Evolutionary conservation across 2,797 vertebrate genomes (phyloP), one percentile per base, ranked within the genome.

Genomic region (Hydrocynus forskahlii): DNA sequence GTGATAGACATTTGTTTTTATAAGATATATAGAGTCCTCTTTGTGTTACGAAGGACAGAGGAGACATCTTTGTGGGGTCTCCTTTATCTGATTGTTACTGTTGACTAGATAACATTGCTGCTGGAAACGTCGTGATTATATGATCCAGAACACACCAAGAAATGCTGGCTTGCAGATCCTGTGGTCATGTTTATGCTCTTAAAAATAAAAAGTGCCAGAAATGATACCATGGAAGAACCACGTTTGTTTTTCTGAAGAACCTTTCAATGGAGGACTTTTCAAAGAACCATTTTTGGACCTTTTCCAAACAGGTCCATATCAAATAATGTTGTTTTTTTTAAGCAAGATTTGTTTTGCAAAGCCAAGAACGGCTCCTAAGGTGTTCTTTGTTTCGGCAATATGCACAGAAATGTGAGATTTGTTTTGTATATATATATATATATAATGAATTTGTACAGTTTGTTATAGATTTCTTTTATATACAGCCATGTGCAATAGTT

Each of bases 1-100:
- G 50, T 79, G 84, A 87, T 92, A 81, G 86, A 81, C 92, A 91
- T 93, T 93, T 94, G 92, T 92, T 94, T 92, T 92, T 92, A 91
- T 92, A 83, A 89, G 80, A 92, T 92, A 89, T 92, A 93, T 88
- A 88, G 90, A 88, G 83, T 85, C 62, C 84, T 88, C 89, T 92
- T 91, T 93, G 90, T 92, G 89, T 88, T 76, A 48, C 75, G 88
- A 82, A 70, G 68, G 80, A 78, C 74, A 73, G 67, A 59, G 55
- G 84, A 85, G 40, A 50, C 70, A 81, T 81, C 84, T 90, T 79
- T 12, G 63, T 60, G 59, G 29, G 74, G 38, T 67, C 57, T 40
- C 57, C 48, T 83, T 81, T 60, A 69, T 80, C 73, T 75, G 7
- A 48, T 23, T 35, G 10, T 38, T 43, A 60, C 17, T 54, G 25